Conservation (phyloP, 2,113 vertebrate genomes). For the Triplophysa siluroides region DNA sequence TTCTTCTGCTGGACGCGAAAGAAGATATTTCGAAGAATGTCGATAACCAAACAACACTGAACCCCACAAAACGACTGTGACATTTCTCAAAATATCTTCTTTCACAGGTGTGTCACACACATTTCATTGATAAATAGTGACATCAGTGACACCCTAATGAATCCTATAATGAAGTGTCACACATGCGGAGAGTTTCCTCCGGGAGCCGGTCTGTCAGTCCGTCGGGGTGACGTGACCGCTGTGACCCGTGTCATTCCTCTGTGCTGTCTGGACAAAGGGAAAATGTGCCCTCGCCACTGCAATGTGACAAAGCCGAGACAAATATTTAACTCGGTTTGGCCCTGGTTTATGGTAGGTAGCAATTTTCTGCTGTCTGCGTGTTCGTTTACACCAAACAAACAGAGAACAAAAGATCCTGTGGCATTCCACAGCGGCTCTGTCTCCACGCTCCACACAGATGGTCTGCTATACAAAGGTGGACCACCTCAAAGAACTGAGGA, state of each 20-base stretch:
- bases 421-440: conserved; percentile 62
- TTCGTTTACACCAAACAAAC: conserved; percentile 72
- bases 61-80: too few relatives aligned
- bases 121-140: too few relatives aligned
- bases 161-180: too few relatives aligned
- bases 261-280: conserved; percentile 61
- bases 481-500: conserved; percentile 1
- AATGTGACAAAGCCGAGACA: conserved; percentile 68
- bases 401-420: conserved; percentile 49
- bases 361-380: conserved; percentile 65
- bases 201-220: not conserved
- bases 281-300: conserved; percentile 55
- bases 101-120: too few relatives aligned
- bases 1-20: too few relatives aligned
- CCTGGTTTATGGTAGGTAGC: conserved; percentile 70
- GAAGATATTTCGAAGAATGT: too few relatives aligned
- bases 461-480: conserved; percentile 22
- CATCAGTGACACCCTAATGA: too few relatives aligned
- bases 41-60: too few relatives aligned
- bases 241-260: conserved; percentile 42
- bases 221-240: conserved; percentile 3
- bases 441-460: conserved; percentile 19
- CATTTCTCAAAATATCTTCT: too few relatives aligned
- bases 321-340: conserved; percentile 76
- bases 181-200: too few relatives aligned